Evolutionary conservation across 2,113 vertebrate species (phyloP), one percentile per base, ranked within the genome.

Genomic region (Aegithalos caudatus): DNA sequence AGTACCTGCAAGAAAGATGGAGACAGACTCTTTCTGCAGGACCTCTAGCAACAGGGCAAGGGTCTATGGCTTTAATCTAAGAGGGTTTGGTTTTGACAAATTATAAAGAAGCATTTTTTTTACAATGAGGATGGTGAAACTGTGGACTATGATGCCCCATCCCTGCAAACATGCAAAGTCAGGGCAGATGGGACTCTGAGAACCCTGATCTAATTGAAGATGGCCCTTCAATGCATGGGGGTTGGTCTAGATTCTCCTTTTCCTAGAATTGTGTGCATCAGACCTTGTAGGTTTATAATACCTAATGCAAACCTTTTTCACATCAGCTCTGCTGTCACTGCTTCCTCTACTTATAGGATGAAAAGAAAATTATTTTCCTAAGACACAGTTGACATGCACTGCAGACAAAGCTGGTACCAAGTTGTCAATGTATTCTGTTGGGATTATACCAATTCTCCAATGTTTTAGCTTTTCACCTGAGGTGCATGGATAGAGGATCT

Each of bases 121-220:
- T 53, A 22, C 0, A 0, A 5, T 42, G 20, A 48, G 14, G 9
- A 6, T 51, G 14, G 9, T 47, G 27, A 57, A 71, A 48, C 3
- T 53, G 6, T 35, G 35, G 10, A 6, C 35, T 28, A 27, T 3
- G 10, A 27, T 11, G 3, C 1, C 10, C 4, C 14, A 61, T 35
- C 45, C 5, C 29, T 40, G 12, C 3, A 50, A 60, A 45, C 2
- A 37, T 60, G 38, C 23, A 6, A 61, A n/a, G 17, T n/a, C 25
- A 56, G 29, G 25, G 12, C 20, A 37, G 57, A 51, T 2, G 2
- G 31, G 5, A 17, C 28, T 89, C 14, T 56, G 22, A 62, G 14
- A 51, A 31, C 6, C 11, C 17, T 42, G 20, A n/a, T 53, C 17
- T 53, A 42, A 47, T 24, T 62, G n/a, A 53, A 33, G 29, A 35